phyloP scores from a whole-genome alignment of 2,113 vertebrate genomes.

The Chlorodrepanis virens region DNA sequence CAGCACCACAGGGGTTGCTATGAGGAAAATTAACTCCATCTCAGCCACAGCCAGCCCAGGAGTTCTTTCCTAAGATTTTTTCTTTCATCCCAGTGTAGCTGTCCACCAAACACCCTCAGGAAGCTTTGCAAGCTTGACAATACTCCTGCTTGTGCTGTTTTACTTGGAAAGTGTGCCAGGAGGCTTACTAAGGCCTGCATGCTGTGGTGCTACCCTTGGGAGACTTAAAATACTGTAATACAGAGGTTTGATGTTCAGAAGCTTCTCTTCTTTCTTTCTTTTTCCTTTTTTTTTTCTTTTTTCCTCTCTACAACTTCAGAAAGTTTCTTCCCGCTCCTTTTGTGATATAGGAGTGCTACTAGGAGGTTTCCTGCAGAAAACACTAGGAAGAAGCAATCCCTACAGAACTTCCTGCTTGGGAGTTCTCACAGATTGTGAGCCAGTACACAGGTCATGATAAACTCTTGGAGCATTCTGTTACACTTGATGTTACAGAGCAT shows the following conservation, averaged over 20 bases:
- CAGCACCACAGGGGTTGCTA: fast-evolving
- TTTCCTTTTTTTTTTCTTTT: fast-evolving
- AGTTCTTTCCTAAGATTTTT: not conserved
- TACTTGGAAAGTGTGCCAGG: not conserved
- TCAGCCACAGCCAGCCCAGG: not conserved
- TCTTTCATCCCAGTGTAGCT: not conserved
- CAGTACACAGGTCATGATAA: not conserved
- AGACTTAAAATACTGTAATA: not conserved
- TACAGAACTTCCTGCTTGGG: not conserved
- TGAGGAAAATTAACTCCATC: not conserved
- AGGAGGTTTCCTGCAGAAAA: not conserved
- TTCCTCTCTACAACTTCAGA: not conserved
- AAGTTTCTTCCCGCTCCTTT: not conserved
- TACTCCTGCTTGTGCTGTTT: not conserved
- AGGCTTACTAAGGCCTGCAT: not conserved
- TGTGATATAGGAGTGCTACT: not conserved
- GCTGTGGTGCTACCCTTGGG: not conserved
- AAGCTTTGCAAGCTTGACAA: not conserved
- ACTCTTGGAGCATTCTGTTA: not conserved
- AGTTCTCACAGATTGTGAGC: not conserved
- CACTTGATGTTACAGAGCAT: not conserved
- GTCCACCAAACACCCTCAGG: not conserved
- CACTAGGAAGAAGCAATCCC: not conserved
- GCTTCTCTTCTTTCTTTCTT: fast-evolving
- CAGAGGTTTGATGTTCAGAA: not conserved